Base-by-base conservation (phyloP, 2,113 vertebrate species). In the Puma concolor region DNA sequence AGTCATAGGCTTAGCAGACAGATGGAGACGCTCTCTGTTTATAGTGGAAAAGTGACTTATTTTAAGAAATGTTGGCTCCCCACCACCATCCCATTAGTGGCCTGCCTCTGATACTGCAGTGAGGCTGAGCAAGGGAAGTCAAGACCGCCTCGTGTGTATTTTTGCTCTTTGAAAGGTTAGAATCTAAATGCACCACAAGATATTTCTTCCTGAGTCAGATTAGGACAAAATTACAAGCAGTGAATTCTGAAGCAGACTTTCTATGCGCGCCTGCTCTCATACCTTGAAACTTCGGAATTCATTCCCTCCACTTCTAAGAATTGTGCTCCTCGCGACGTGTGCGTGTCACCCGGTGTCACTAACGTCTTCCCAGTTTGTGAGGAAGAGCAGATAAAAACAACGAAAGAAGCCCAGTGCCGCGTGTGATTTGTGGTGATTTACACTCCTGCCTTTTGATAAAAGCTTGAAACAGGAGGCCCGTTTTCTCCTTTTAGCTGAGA, bases 121-220 rank as follows among this genome's bases (percentile, higher is more conserved):
- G 44, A 57, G 77, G 64, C 77, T 82, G 94, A 36, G 14, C 44
- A 54, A 10, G 67, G 91, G 82, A 79, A 57, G 54, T n/a, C 11
- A 88, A 74, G 54, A 64, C 88, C 52, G 79, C 38, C 92, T 87
- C 33, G 1, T 87, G 79, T 94, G 87, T 86, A 69, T 60, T 96
- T 97, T 96, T 88, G 80, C 44, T 92, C 87, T 96, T 90, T 92
- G 97, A 96, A 96, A 97, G 64, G 77, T 90, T 95, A 89, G 79
- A 91, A 77, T 52, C 87, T 96, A 67, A 93, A 63, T 90, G 90
- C 77, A 74, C 77, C 77, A 77, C 86, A 82, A 83, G 29, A 2
- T 84, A 16, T 54, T 94, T 94, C 69, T 76, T 81, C n/a, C 71
- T 72, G 36, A 94, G 88, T 82, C 85, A 74, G 41, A 90, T 4